Base-by-base conservation (phyloP, 2,113 vertebrate species). In the Phalacrocorax aristotelis region DNA sequence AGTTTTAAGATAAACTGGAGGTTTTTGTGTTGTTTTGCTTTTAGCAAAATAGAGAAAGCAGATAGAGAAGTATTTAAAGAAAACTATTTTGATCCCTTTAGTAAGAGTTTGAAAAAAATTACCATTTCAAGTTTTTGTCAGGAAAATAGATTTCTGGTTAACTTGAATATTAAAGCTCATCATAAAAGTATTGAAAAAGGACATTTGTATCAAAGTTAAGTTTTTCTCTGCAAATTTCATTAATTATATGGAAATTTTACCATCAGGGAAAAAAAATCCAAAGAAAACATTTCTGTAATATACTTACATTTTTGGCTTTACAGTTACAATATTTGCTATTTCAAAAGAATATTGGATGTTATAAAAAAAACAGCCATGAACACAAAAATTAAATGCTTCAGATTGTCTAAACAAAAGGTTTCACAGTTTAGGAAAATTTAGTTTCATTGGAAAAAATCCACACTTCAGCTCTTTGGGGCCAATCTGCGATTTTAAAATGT, bases 301-400 rank as follows among this genome's bases (percentile, higher is more conserved):
- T 60, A 34, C 14, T 44, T 64, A 52, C 0, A 1, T 26, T 22
- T n/a, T 13, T 18, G 5, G 10, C 34, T 74, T 89, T 69, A n/a
- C 8, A 44, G 40, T 48, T 76, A 79, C 7, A 42, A 7, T 78
- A 48, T 74, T 71, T 81, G 23, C 65, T 64, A 40, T 93, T 90
- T 92, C 10, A 71, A 76, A 93, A 44, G 23, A 92, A 66, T 38
- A 30, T n/a, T n/a, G 20, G 17, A 46, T 40, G 7, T 15, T 60
- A n/a, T 2, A 0, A 36, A 69, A 75, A 38, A 89, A 10, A 0
- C 29, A 65, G 36, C 65, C 52, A 25, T 4, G 0, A 82, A 27
- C 49, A 68, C 60, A 6, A 22, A 40, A 20, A 75, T 29, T 0
- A 74, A 95, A 66, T 13, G 30, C 9, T 66, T 80, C 55, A 17